A percentile compares a stretch with the other conserved stretches of the same genome.
Conservation (phyloP, 2,888 invertebrate genomes). For the Therioaphis trifolii region DNA sequence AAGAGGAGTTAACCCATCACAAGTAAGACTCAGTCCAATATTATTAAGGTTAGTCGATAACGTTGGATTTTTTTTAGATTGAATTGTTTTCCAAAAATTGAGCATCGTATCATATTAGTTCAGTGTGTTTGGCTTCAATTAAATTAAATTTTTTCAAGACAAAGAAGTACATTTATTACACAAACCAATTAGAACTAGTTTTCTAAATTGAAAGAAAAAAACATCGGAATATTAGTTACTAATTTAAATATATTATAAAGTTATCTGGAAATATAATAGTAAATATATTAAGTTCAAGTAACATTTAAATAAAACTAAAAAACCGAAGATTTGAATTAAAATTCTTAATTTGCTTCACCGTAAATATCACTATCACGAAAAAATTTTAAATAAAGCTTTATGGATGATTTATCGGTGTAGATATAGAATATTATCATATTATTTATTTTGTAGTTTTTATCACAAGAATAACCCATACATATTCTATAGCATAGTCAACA, state of each 20-base stretch:
- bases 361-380: not conserved
- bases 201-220: not conserved
- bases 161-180: not conserved
- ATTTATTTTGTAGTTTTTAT: constrained; percentile 22
- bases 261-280: not conserved
- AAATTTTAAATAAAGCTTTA: constrained; percentile 21
- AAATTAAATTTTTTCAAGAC: not conserved
- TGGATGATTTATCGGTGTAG: not conserved
- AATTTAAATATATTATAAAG: not conserved
- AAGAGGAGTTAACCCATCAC: constrained; percentile 59
- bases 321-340: not conserved
- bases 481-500: not conserved
- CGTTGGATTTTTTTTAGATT: constrained; percentile 55
- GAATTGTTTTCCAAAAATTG: constrained; percentile 80
- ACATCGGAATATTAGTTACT: not conserved
- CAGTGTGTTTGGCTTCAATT: constrained; percentile 25
- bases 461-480: constrained; percentile 1
- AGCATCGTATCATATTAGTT: constrained; percentile 73
- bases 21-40: not conserved
- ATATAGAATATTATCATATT: constrained; percentile 5
- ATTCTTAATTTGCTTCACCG: not conserved
- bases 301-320: constrained; percentile 19
- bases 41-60: constrained; percentile 55
- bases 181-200: not conserved
- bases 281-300: not conserved